Conservation (phyloP, 2,888 invertebrate genomes). For the Spilarctia lutea region DNA sequence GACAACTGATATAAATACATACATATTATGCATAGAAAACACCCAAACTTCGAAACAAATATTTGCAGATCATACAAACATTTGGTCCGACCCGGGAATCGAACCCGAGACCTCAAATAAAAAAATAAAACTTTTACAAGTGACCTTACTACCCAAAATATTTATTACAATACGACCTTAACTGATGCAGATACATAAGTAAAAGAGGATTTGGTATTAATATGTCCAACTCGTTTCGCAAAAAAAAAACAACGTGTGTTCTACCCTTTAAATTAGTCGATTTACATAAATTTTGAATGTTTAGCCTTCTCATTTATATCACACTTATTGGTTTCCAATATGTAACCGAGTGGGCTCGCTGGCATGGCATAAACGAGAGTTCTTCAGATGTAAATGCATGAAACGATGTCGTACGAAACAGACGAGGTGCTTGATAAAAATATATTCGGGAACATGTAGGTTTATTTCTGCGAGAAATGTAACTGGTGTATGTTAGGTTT, state of each 20-base stretch:
- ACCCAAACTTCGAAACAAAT: too few relatives aligned
- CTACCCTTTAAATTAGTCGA: conserved; percentile 20
- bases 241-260: not conserved
- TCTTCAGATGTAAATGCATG: conserved; percentile 42
- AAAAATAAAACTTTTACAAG: too few relatives aligned
- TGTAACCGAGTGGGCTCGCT: conserved; percentile 38
- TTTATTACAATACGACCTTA: not conserved
- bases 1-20: too few relatives aligned
- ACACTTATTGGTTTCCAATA: conserved; percentile 28
- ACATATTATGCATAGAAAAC: too few relatives aligned
- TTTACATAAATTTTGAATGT: conserved; percentile 50
- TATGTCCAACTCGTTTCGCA: not conserved
- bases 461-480: conserved; percentile 15
- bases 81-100: too few relatives aligned
- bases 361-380: conserved; percentile 36
- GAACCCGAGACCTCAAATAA: too few relatives aligned
- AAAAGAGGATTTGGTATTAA: not conserved
- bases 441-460: conserved; percentile 29
- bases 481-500: conserved; percentile 1
- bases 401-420: conserved; percentile 36
- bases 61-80: too few relatives aligned
- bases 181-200: not conserved
- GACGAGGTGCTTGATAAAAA: conserved; percentile 39
- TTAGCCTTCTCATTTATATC: conserved; percentile 19
- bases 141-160: too few relatives aligned